Evolutionary conservation across 2,113 vertebrate genomes (phyloP).

Genomic region (Argyrosomus japonicus): DNA sequence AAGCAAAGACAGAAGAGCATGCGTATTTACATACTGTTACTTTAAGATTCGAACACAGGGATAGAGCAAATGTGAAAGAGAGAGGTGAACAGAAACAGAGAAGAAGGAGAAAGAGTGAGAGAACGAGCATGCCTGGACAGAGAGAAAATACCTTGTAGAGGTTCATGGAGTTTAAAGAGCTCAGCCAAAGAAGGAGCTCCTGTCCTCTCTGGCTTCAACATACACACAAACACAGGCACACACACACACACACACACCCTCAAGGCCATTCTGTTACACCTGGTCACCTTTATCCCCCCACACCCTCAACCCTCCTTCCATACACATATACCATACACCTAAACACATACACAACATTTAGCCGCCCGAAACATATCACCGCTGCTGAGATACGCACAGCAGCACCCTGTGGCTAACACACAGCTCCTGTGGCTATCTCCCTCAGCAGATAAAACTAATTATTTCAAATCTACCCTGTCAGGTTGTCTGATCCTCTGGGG

Average conservation of each 20-base stretch:
- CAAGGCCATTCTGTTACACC: slow-evolving; percentile 80
- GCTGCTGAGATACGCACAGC: slow-evolving; percentile 33
- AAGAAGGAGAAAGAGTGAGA: slow-evolving; percentile 54
- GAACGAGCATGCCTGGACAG: slow-evolving; percentile 82
- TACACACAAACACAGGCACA: slow-evolving; percentile 33
- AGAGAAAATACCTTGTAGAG: slow-evolving; percentile 81
- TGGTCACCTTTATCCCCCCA: slow-evolving; percentile 81
- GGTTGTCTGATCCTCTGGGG: slow-evolving; percentile 75
- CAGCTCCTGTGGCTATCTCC: slow-evolving; percentile 71
- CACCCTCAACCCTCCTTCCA: slow-evolving; percentile 42
- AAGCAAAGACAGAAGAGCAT: slow-evolving; percentile 40
- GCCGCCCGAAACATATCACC: slow-evolving; percentile 39
- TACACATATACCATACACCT: slow-evolving; percentile 29
- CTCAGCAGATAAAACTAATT: slow-evolving; percentile 79
- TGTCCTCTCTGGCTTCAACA: slow-evolving; percentile 70
- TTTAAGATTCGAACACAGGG: slow-evolving; percentile 38
- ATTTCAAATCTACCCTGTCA: slow-evolving; percentile 88
- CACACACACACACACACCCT: slow-evolving; percentile 64
- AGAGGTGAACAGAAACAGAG: slow-evolving; percentile 66
- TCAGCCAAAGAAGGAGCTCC: slow-evolving; percentile 78
- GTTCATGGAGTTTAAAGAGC: slow-evolving; percentile 81
- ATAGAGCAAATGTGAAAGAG: slow-evolving; percentile 68
- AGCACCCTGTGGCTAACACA: slow-evolving; percentile 64
- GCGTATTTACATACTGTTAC: slow-evolving; percentile 44
- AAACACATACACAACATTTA: slow-evolving; percentile 45